These are phyloP conservation scores for Mesaphorura yosii DNA, from an alignment of 1,140 invertebrate species.

Conservation along the genomic window DNA sequence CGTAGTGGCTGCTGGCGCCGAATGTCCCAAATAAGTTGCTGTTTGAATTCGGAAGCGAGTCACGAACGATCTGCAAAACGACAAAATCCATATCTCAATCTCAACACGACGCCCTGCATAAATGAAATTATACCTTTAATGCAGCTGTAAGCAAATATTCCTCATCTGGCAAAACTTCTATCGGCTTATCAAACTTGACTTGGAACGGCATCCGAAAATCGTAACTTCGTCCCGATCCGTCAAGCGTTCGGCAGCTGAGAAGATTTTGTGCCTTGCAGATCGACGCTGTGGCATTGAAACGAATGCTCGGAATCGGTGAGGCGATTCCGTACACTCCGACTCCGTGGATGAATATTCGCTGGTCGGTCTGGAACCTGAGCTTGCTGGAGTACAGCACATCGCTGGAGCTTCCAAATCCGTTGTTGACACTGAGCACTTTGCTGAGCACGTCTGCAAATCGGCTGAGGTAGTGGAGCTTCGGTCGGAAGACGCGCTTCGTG, in stretches of 20 bases:
- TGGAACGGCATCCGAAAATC: slow-evolving; percentile 30
- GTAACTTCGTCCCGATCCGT: slow-evolving; percentile 25
- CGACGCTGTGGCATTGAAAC: slow-evolving; percentile 19
- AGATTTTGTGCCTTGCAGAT: slow-evolving; percentile 12
- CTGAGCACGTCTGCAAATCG: slow-evolving; percentile 28
- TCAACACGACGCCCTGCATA: not conserved
- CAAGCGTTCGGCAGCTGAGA: slow-evolving; percentile 7
- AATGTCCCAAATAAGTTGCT: not conserved
- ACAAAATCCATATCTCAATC: not conserved
- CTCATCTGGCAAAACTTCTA: slow-evolving; percentile 21
- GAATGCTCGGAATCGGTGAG: slow-evolving; percentile 16
- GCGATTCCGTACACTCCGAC: slow-evolving; percentile 28
- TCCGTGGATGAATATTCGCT: slow-evolving; percentile 28
- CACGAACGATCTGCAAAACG: slow-evolving; percentile 13
- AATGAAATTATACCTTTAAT: slow-evolving; percentile 11
- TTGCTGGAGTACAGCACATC: slow-evolving; percentile 6
- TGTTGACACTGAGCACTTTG: slow-evolving; percentile 15
- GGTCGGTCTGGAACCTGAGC: slow-evolving; percentile 12
- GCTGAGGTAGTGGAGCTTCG: slow-evolving; percentile 26
- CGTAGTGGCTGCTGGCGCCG: not conserved
- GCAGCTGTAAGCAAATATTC: slow-evolving; percentile 23
- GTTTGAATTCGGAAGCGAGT: not conserved
- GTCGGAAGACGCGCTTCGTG: slow-evolving; percentile 20
- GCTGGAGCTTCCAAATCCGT: not conserved
- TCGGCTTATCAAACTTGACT: slow-evolving; percentile 25